A percentile compares a stretch with the other conserved stretches of the same genome.
phyloP scores from a whole-genome alignment of 2,113 vertebrate species.

The Panurus biarmicus region DNA sequence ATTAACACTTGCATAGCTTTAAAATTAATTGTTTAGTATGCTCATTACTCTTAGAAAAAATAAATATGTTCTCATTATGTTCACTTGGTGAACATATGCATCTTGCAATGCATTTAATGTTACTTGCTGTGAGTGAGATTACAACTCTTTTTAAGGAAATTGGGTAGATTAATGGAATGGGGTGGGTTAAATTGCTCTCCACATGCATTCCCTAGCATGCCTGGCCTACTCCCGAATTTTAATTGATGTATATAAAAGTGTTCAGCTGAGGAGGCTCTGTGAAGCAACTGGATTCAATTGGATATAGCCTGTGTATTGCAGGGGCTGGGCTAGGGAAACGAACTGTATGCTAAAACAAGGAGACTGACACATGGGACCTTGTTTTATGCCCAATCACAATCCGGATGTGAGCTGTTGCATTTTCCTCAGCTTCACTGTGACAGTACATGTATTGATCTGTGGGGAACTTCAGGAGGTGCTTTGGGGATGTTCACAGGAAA shows the following conservation, averaged over 20 bases:
- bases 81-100: constrained; percentile 46
- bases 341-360: neutral
- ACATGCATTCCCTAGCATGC: neutral
- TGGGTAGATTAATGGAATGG: constrained; percentile 51
- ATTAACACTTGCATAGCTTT: constrained; percentile 27
- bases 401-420: neutral
- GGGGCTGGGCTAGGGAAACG: neutral
- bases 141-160: constrained; percentile 33
- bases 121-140: constrained; percentile 53
- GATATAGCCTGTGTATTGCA: neutral
- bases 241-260: neutral
- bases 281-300: neutral
- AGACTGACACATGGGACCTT: neutral
- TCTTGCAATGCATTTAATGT: constrained; percentile 4
- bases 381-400: neutral
- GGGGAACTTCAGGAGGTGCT: neutral
- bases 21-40: constrained; percentile 47
- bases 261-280: neutral
- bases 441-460: accelerated
- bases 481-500: neutral
- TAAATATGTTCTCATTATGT: constrained; percentile 27
- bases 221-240: neutral
- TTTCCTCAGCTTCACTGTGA: neutral
- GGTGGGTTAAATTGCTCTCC: constrained; percentile 37
- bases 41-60: constrained; percentile 49